These are phyloP conservation scores for Bombus consobrinus DNA, from an alignment of 1,140 invertebrate species.

Conservation along the genomic window DNA sequence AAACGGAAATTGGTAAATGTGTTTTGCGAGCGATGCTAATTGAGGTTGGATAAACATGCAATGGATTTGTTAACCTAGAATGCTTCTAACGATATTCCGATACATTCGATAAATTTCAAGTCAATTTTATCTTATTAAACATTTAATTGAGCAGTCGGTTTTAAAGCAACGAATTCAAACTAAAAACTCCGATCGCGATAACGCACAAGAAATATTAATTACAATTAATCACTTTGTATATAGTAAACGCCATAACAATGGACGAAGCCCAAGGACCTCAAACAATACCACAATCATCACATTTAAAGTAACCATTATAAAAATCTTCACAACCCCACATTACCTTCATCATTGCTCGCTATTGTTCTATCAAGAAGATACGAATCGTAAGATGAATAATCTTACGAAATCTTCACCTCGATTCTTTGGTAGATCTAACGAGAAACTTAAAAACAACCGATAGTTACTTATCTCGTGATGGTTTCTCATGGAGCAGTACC, in stretches of 20 bases:
- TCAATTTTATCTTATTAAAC: no score
- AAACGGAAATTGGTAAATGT: no score
- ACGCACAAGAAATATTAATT: no score
- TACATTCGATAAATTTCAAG: no score
- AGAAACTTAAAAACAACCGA: conserved; percentile 21
- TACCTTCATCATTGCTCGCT: background rate
- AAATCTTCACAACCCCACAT: background rate
- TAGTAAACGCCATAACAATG: no score
- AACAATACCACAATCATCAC: background rate
- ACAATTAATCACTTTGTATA: no score
- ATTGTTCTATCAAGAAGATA: background rate
- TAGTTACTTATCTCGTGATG: conserved; percentile 22
- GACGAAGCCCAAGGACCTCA: no score
- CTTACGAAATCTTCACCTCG: background rate
- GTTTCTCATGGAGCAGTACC: conserved; percentile 27
- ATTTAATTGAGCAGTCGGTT: no score
- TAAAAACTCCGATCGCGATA: no score
- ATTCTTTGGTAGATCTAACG: background rate
- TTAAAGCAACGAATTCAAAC: no score
- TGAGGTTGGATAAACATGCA: background rate
- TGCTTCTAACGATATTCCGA: no score
- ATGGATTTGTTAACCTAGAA: background rate
- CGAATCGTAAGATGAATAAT: background rate
- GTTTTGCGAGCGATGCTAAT: background rate
- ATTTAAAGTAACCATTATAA: background rate